Conservation (phyloP, 2,797 vertebrate species). For the Chelonia mydas region DNA sequence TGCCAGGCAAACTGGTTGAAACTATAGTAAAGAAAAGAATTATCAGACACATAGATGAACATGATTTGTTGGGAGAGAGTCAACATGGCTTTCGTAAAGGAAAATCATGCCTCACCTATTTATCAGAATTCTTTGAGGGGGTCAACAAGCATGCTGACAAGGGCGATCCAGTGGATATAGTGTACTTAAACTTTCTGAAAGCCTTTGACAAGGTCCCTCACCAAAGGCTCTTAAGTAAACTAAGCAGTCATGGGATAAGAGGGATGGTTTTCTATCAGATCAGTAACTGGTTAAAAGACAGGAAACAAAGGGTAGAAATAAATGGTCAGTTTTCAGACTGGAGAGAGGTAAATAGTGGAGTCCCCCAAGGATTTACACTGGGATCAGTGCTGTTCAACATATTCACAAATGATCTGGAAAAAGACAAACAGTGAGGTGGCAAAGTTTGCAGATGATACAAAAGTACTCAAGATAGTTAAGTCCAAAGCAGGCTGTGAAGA, state of each 20-base stretch:
- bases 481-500: background rate
- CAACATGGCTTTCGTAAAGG: background rate
- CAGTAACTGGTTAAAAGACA: background rate
- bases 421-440: background rate
- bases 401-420: background rate
- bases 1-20: background rate
- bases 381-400: background rate
- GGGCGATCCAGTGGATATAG: background rate
- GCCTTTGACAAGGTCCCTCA: no score
- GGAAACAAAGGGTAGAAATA: background rate
- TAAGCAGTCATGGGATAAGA: background rate
- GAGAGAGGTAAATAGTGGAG: background rate
- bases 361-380: background rate
- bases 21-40: background rate
- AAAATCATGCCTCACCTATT: background rate
- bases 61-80: background rate
- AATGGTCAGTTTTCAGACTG: background rate
- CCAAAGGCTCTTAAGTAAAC: no score
- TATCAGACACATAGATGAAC: background rate
- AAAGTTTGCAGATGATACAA: background rate
- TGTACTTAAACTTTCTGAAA: no score
- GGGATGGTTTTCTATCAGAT: no score
- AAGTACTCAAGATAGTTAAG: background rate
- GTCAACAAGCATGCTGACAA: background rate
- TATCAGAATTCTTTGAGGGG: background rate